Base-by-base conservation (phyloP, 2,888 invertebrate genomes). In the Dexiosoma caninum region DNA sequence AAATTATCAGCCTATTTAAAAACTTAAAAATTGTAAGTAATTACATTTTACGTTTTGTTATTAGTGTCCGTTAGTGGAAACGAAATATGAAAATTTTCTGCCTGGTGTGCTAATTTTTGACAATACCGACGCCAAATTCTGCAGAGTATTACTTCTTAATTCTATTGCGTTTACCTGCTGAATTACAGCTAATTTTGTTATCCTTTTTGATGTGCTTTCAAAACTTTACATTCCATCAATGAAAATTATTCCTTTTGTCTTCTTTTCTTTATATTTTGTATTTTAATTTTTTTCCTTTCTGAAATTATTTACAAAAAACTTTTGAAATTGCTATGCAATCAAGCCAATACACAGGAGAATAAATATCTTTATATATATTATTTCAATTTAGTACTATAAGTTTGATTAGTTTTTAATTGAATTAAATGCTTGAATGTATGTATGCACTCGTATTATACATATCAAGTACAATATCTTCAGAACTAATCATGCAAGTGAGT, bases 351-450 rank as follows among this genome's bases (percentile, higher is more conserved):
- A 35, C 57, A 57, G 2, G 23, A 62, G 37, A n/a, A 6, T 40
- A 12, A 55, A 21, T 49, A 32, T 59, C 10, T 51, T 57, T 66
- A 42, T 57, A 30, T 35, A 69, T 62, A n/a, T n/a, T n/a, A n/a
- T n/a, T n/a, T n/a, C n/a, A n/a, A n/a, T 70, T 74, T 53, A 66
- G 69, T 70, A 64, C 74, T 72, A 77, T 74, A 81, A 77, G 77
- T 77, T 81, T 77, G 77, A 81, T 81, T 81, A 77, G 72, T 81
- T 81, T 81, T 81, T 81, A 81, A 81, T 81, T 81, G 77, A 81
- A 77, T 81, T 59, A 81, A 81, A 81, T 77, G 37, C 69, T 69
- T 59, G n/a, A n/a, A n/a, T n/a, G n/a, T n/a, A n/a, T n/a, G n/a
- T n/a, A n/a, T n/a, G n/a, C n/a, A n/a, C n/a, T n/a, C n/a, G 27